Evolutionary conservation across 2,797 vertebrate genomes (phyloP).

Genomic region (Neostethus bicornis): DNA sequence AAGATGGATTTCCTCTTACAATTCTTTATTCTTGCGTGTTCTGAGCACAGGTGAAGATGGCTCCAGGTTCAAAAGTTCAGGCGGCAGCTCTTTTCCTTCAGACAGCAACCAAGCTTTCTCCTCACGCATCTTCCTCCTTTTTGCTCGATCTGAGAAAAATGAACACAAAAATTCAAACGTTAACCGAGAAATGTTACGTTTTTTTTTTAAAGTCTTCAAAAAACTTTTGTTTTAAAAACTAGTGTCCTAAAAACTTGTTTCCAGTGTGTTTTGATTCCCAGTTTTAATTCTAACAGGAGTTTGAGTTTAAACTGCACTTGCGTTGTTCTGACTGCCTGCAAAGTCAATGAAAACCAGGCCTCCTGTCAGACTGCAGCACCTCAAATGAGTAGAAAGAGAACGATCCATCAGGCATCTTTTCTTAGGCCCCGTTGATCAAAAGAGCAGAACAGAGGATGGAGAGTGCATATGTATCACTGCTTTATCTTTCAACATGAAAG

Average conservation of each 20-base stretch:
- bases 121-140: constrained; percentile 92
- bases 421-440: constrained; percentile 72
- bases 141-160: constrained; percentile 85
- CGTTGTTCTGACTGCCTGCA: constrained; percentile 14
- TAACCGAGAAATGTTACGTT: constrained; percentile 1
- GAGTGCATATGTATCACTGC: constrained; percentile 57
- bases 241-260: constrained; percentile 12
- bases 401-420: constrained; percentile 60
- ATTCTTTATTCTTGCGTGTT: constrained; percentile 85
- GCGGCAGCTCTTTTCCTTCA: constrained; percentile 92
- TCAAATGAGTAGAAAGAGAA: constrained; percentile 49
- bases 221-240: no score
- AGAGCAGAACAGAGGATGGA: constrained; percentile 57
- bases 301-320: constrained; percentile 42
- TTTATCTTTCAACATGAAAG: constrained; percentile 77
- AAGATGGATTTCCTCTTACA: constrained; percentile 78
- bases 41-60: constrained; percentile 86
- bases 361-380: constrained; percentile 28
- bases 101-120: constrained; percentile 93
- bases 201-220: no score
- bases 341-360: constrained; percentile 48
- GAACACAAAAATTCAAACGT: constrained; percentile 19
- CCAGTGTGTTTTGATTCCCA: constrained; percentile 17
- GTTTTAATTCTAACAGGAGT: constrained; percentile 25
- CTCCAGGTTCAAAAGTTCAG: constrained; percentile 91